Evolutionary conservation across 2,113 vertebrate species (phyloP).

Genomic region (Laticauda colubrina): DNA sequence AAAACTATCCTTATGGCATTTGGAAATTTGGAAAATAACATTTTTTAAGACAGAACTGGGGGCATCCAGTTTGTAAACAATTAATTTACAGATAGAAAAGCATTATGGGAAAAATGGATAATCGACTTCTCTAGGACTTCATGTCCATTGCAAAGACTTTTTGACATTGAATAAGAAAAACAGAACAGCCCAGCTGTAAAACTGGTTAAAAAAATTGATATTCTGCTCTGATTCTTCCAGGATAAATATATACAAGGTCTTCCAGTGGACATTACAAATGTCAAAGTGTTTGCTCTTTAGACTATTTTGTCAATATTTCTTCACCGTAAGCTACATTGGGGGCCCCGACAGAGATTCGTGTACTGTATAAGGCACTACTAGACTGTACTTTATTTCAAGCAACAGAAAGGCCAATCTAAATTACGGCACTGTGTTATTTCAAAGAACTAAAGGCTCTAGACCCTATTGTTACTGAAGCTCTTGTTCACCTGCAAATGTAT

Average conservation of each 20-base stretch:
- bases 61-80: neutral
- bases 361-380: neutral
- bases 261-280: conserved; percentile 81
- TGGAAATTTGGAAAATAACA: neutral
- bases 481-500: neutral
- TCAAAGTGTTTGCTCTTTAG: conserved; percentile 82
- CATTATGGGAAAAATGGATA: conserved; percentile 38
- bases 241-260: conserved; percentile 82
- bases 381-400: conserved; percentile 24
- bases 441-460: neutral
- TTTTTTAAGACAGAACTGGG: neutral
- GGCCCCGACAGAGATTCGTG: conserved; percentile 65
- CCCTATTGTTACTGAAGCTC: too few species aligned
- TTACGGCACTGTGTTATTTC: neutral
- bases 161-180: conserved; percentile 15
- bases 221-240: conserved; percentile 66
- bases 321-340: conserved; percentile 66
- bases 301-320: conserved; percentile 82
- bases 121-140: conserved; percentile 17
- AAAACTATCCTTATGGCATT: neutral
- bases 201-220: conserved; percentile 68
- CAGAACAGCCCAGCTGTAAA: conserved; percentile 51
- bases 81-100: conserved; percentile 4
- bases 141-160: conserved; percentile 21
- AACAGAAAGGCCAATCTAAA: conserved; percentile 48